phyloP scores from a whole-genome alignment of 2,888 invertebrate species.

The Willowsia nigromaculata region DNA sequence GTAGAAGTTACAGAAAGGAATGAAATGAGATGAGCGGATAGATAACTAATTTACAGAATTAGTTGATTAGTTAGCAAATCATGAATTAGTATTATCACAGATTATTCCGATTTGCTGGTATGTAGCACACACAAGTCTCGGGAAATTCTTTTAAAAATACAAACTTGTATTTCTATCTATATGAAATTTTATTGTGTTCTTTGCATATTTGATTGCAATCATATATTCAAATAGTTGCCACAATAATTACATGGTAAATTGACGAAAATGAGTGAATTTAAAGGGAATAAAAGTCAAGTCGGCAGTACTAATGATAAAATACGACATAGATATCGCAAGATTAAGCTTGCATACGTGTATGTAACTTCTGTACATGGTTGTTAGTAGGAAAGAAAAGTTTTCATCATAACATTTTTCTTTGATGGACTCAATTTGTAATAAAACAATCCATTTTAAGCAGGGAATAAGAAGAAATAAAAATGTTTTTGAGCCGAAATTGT shows the following conservation, averaged over 20 bases:
- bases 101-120: neutral
- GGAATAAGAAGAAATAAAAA: neutral
- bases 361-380: no score
- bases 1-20: neutral
- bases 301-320: constrained; percentile 54
- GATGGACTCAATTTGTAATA: constrained; percentile 33
- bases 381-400: neutral
- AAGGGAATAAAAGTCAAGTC: constrained; percentile 53
- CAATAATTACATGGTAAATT: constrained; percentile 48
- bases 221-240: constrained; percentile 65
- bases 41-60: constrained; percentile 52
- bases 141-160: neutral
- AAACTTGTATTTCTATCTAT: neutral
- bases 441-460: neutral
- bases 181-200: neutral
- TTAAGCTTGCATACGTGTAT: no score
- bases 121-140: neutral
- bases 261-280: constrained; percentile 48
- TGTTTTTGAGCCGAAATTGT: no score
- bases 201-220: constrained; percentile 66
- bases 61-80: constrained; percentile 44
- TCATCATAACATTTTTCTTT: no score
- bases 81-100: neutral
- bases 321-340: neutral
- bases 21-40: neutral